Evolutionary conservation across 2,113 vertebrate genomes (phyloP).

Genomic region (Antechinus flavipes): DNA sequence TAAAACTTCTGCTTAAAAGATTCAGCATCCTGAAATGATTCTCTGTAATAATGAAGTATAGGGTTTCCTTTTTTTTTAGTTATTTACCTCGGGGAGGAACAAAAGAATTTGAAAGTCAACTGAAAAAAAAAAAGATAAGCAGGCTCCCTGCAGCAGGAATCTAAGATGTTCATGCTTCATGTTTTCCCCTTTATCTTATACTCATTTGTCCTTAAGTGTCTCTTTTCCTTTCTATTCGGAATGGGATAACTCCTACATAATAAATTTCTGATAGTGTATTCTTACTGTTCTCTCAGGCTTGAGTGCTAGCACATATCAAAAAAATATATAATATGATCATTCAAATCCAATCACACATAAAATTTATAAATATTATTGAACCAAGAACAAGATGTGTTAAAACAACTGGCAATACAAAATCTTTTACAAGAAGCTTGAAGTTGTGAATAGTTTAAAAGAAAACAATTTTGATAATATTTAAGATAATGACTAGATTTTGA

Average conservation of each 20-base stretch:
- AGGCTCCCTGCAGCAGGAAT: not conserved
- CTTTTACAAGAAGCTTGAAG: not conserved
- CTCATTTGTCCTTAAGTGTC: not conserved
- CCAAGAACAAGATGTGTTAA: not conserved
- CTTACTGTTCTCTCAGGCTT: conserved; percentile 12
- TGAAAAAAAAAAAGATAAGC: not conserved
- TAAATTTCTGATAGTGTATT: not conserved
- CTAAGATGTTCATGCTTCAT: not conserved
- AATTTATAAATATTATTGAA: conserved; percentile 11
- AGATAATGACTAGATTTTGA: not conserved
- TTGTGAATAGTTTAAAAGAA: not conserved
- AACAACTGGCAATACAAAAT: not conserved
- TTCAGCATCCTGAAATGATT: not conserved
- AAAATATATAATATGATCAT: not conserved
- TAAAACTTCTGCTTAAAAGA: not conserved
- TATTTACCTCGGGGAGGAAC: not conserved
- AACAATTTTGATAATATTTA: conserved; percentile 17
- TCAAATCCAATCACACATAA: not conserved
- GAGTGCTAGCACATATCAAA: not conserved
- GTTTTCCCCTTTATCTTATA: not conserved
- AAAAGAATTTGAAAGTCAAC: not conserved
- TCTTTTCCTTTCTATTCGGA: conserved; percentile 34
- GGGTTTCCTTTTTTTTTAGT: not conserved
- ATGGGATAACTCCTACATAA: not conserved
- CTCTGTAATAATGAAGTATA: not conserved